A percentile compares a stretch with the other conserved stretches of the same genome.
phyloP scores from a whole-genome alignment of 1,140 invertebrate genomes.

The Leptinotarsa defecta region DNA sequence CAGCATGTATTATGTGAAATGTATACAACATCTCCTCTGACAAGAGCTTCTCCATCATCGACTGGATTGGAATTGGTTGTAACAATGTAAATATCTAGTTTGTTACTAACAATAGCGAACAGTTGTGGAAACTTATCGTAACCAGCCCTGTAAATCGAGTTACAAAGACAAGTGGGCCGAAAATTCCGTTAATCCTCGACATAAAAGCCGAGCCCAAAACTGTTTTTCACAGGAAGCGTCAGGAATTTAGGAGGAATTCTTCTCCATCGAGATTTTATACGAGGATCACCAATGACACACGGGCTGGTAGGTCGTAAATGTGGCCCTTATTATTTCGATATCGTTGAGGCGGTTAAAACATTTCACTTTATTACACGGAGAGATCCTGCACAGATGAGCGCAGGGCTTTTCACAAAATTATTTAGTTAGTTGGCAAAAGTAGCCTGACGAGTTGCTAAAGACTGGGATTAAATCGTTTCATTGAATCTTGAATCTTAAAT shows the following conservation, averaged over 20 bases:
- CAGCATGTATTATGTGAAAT: no score
- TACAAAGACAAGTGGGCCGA: no score
- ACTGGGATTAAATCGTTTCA: no score
- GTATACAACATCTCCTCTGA: no score
- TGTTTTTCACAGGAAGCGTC: constrained; percentile 43
- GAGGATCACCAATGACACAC: constrained; percentile 42
- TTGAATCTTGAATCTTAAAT: no score
- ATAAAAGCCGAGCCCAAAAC: constrained; percentile 46
- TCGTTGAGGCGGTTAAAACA: constrained; percentile 35
- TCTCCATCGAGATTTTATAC: constrained; percentile 44
- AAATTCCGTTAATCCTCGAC: constrained; percentile 44
- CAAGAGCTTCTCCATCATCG: no score
- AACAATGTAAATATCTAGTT: no score
- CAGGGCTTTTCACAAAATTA: neutral
- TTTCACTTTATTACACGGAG: constrained; percentile 38
- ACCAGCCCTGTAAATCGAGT: no score
- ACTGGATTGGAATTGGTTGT: no score
- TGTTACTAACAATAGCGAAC: no score
- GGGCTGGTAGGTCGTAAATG: constrained; percentile 38
- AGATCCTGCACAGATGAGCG: constrained; percentile 12
- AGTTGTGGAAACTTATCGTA: no score
- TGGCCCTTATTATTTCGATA: constrained; percentile 40
- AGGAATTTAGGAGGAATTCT: constrained; percentile 43
- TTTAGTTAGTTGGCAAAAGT: neutral
- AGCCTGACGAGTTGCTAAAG: no score